phyloP scores from a whole-genome alignment of 2,113 vertebrate species.

The Saccopteryx bilineata region DNA sequence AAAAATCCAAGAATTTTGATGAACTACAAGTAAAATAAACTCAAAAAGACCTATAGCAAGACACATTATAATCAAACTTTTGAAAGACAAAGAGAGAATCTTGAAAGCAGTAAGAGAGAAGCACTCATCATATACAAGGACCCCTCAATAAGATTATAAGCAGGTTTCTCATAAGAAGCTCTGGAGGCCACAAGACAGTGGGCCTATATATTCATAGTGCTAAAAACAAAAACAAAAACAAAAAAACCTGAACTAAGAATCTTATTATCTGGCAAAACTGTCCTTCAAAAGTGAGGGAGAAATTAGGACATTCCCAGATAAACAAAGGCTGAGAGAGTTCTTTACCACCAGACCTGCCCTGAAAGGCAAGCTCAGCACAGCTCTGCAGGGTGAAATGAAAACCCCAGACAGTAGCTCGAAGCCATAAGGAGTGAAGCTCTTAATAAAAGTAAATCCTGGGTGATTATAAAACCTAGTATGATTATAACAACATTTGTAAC shows the following conservation, averaged over 20 bases:
- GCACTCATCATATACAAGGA: not conserved
- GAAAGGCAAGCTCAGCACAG: not conserved
- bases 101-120: not conserved
- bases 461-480: not conserved
- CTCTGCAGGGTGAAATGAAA: not conserved
- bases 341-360: not conserved
- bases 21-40: not conserved
- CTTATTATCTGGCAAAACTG: not conserved
- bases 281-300: not conserved
- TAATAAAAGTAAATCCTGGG: not conserved
- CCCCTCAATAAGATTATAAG: not conserved
- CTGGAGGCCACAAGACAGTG: not conserved
- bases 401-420: not conserved
- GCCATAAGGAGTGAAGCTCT: not conserved
- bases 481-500: not conserved
- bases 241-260: slow-evolving; percentile 1
- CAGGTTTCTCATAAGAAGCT: not conserved
- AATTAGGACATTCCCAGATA: not conserved
- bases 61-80: not conserved
- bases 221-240: not conserved
- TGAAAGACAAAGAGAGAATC: not conserved
- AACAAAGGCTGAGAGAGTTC: not conserved
- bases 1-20: not conserved
- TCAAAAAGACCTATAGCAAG: not conserved
- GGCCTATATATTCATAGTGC: not conserved